These are phyloP conservation scores for Peromyscus attwateri DNA, from an alignment of 2,797 vertebrate species.

Conservation along the genomic window DNA sequence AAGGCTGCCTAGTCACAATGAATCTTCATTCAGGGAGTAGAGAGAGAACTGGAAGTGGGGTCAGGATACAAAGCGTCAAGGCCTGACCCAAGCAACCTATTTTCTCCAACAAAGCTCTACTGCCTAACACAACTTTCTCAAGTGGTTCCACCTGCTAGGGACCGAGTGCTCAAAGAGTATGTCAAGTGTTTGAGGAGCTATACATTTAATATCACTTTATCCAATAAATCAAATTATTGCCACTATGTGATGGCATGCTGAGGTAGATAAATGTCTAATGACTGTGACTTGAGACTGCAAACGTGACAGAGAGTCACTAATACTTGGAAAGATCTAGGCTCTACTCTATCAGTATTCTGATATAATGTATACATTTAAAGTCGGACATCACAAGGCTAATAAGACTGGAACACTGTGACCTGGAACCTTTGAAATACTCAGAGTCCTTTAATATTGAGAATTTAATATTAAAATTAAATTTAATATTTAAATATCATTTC, in stretches of 20 bases:
- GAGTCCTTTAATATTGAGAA: neutral
- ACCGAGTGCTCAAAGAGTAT: neutral
- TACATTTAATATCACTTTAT: neutral
- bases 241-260: neutral
- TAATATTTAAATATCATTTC: neutral
- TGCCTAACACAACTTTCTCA: neutral
- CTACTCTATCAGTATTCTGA: neutral
- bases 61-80: neutral
- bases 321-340: neutral
- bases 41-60: neutral
- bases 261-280: neutral
- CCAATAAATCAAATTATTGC: neutral
- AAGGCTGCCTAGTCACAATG: neutral
- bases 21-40: neutral
- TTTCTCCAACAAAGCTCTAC: neutral
- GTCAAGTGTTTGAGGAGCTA: neutral
- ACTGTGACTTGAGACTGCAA: neutral
- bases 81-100: neutral
- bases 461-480: neutral
- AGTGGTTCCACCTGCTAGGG: neutral
- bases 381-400: neutral
- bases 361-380: neutral
- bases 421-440: neutral
- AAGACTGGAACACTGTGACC: neutral
- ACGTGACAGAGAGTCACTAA: neutral